Evolutionary conservation across 2,888 invertebrate species (phyloP), one percentile per base, ranked within the genome.

Genomic region (Tanaodytes sp.): DNA sequence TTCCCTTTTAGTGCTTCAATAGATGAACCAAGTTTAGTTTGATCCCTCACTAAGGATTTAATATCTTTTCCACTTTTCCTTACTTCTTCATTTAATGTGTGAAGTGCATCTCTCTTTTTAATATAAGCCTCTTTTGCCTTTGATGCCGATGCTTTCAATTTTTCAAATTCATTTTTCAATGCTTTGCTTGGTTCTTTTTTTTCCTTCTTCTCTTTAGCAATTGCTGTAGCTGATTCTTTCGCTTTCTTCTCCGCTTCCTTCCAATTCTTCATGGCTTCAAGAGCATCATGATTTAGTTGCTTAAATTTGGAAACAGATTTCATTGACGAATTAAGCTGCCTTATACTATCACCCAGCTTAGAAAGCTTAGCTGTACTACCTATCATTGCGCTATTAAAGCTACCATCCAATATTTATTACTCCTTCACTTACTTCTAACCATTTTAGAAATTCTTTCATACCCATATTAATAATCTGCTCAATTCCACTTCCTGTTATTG

Each of bases 301-400:
- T 45, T 45, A 45, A 45, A 45, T 45, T 45, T 45, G 11, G 45
- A 45, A n/a, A 45, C 45, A 4, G 45, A 27, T 23, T 45, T 27
- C 4, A 45, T 3, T 3, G 45, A 45, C 14, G 45, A 15, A 27
- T 45, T 14, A 45, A 45, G 45, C 18, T 45, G 11, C 27, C 45
- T 45, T 27, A 45, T 45, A 8, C 2, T 45, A 9, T 18, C 45
- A 15, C 27, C 45, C 11, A 45, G 45, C 11, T 18, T 5, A 18
- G 45, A 27, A 27, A 45, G 45, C 14, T 45, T n/a, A 45, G n/a
- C 14, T 5, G 12, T 45, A 45, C 45, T 45, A 2, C 45, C 45
- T 27, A 2, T 27, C 27, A 45, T 45, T 45, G 14, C 45, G 9
- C 12, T 45, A 45, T 27, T 45, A 45, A 45, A 45, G 9, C 45